Base-by-base conservation (phyloP, 1,140 invertebrate genomes). In the Helicoverpa armigera region DNA sequence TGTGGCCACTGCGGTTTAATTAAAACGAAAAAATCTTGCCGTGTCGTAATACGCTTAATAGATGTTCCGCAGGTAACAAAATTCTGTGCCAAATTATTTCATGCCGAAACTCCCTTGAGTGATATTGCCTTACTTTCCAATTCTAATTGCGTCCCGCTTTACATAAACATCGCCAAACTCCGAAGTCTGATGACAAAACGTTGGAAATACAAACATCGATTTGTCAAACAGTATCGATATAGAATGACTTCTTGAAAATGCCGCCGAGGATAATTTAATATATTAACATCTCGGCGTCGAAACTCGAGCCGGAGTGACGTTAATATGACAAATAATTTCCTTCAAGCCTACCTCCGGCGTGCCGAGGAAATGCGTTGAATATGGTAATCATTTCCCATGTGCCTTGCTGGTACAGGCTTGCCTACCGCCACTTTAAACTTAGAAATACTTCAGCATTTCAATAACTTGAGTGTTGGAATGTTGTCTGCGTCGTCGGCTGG, bases 241-340 rank as follows among this genome's bases (percentile, higher is more conserved):
- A 82, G 82, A 87, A 86, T 89, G 81, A 87, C 85, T 84, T 81
- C 75, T 82, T 82, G 67, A 85, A 82, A 88, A 86, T 84, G 85
- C 87, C 87, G 83, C 76, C 18, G 79, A 85, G 83, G 80, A 82
- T 88, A 89, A 92, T 91, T 88, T 88, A 90, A 92, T 91, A 89
- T 89, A 92, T 92, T 92, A 92, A 89, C 87, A 89, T 91, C 90
- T 86, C 80, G 83, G 69, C 81, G 83, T 85, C 81, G 87, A 89
- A 91, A 90, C 85, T 91, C 84, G 80, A 60, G 81, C 81, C 43
- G 79, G 86, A 90, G 86, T 92, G 91, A 93, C 91, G 88, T 93
- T 93, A 93, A 93, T 93, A 92, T 93, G 91, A 93, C 91, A 93
- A 92, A 92, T 92, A 90, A 92, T 92, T 91, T 89, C 88, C 88